Conservation (phyloP, 1,140 invertebrate species). For the Leptinotarsa undecemlineata region DNA sequence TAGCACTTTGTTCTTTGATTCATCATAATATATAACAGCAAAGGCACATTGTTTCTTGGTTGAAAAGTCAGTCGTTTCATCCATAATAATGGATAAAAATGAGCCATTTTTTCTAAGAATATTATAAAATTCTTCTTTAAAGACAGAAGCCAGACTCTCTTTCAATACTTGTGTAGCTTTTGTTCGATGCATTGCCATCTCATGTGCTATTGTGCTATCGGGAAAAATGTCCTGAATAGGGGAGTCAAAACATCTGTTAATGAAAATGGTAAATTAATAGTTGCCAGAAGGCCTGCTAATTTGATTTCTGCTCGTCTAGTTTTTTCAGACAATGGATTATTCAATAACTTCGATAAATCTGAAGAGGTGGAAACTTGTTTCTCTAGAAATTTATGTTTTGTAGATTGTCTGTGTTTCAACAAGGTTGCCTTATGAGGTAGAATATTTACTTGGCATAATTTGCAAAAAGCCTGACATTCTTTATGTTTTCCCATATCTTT, state of each 20-base stretch:
- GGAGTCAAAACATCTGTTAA: constrained; percentile 29
- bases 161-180: constrained; percentile 30
- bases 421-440: constrained; percentile 8
- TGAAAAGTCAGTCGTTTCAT: constrained; percentile 32
- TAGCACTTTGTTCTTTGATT: constrained; percentile 17
- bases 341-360: constrained; percentile 11
- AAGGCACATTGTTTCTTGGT: constrained; percentile 31
- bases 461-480: neutral
- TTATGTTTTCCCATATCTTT: neutral
- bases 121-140: constrained; percentile 14
- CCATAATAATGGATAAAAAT: constrained; percentile 34
- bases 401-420: neutral
- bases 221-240: constrained; percentile 27
- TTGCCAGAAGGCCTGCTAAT: constrained; percentile 22
- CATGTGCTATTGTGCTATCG: constrained; percentile 29
- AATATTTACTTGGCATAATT: constrained; percentile 7
- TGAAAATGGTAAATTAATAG: constrained; percentile 31
- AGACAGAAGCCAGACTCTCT: constrained; percentile 17
- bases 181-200: constrained; percentile 17
- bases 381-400: constrained; percentile 4
- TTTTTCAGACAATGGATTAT: constrained; percentile 1
- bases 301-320: constrained; percentile 26
- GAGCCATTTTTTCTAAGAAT: constrained; percentile 5
- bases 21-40: constrained; percentile 36
- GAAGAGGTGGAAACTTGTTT: neutral